These are phyloP conservation scores for Morelia viridis DNA, from an alignment of 2,797 vertebrate species.

Conservation along the genomic window DNA sequence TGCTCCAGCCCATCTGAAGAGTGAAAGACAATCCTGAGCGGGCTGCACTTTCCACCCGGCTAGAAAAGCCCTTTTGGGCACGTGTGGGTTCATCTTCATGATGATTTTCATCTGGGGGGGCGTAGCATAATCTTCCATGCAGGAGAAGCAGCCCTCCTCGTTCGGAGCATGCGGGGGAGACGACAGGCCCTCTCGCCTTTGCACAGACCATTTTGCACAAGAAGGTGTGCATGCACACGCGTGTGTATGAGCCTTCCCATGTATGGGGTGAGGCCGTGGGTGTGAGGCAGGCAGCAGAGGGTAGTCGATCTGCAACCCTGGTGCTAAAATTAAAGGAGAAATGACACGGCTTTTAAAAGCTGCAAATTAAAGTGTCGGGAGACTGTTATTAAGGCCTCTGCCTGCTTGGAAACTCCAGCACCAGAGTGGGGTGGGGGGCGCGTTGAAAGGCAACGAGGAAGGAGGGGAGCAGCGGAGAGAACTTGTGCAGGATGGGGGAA, in stretches of 20 bases:
- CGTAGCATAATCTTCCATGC: neutral
- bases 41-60: neutral
- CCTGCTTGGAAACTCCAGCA: conserved; percentile 5
- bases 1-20: neutral
- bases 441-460: neutral
- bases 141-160: neutral
- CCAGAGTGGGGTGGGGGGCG: neutral
- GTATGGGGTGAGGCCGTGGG: neutral
- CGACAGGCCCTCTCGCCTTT: neutral
- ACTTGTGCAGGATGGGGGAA: neutral
- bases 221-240: rapidly evolving
- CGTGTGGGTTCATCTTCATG: neutral
- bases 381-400: conserved; percentile 32
- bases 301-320: conserved; percentile 6
- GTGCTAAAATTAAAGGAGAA: conserved; percentile 29
- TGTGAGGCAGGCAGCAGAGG: neutral
- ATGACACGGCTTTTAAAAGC: conserved; percentile 29
- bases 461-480: neutral
- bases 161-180: neutral
- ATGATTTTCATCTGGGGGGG: neutral
- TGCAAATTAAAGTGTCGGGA: conserved; percentile 31
- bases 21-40: too few relatives aligned
- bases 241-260: neutral
- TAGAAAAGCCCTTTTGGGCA: neutral
- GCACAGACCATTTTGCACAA: neutral